Percentiles rank a stretch among this genome's conserved stretches.
Evolutionary conservation across 2,113 vertebrate species (phyloP).

Genomic region (Macaca mulatta): DNA sequence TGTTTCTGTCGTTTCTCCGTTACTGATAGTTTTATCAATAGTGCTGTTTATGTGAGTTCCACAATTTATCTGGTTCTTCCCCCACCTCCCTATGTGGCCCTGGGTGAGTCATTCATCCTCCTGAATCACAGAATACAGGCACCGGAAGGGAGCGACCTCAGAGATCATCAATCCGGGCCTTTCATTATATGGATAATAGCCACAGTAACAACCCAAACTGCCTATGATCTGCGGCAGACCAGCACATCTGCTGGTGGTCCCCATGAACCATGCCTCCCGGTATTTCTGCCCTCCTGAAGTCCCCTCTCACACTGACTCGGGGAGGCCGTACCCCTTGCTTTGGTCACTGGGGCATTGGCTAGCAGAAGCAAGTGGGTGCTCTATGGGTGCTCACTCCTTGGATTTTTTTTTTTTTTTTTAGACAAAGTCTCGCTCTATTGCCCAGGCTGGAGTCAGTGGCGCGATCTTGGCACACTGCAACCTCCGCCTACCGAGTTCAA

Average conservation of each 20-base stretch:
- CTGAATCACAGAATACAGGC: neutral
- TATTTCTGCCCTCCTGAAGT: neutral
- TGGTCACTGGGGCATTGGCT: neutral
- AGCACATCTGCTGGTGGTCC: accelerated
- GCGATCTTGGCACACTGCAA: too few species aligned
- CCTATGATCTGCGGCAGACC: accelerated
- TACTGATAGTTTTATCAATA: conserved; percentile 61
- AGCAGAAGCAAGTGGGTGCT: neutral
- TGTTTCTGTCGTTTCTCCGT: neutral
- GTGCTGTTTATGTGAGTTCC: neutral
- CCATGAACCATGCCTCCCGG: accelerated
- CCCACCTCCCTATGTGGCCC: conserved; percentile 44
- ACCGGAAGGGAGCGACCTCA: neutral
- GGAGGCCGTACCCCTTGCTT: neutral
- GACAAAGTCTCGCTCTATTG: too few species aligned
- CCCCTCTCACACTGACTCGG: too few species aligned
- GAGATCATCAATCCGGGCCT: neutral
- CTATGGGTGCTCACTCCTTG: neutral
- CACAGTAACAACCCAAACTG: neutral
- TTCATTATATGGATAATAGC: neutral
- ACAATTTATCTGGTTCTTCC: conserved; percentile 35
- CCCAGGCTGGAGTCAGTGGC: too few species aligned
- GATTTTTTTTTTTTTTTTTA: too few species aligned
- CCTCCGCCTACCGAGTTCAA: too few species aligned
- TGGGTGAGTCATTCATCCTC: conserved; percentile 55